Percentiles rank a stretch among this genome's conserved stretches.
These are phyloP conservation scores for Catotricha subobsoleta DNA, from an alignment of 2,888 invertebrate species.

Conservation along the genomic window DNA sequence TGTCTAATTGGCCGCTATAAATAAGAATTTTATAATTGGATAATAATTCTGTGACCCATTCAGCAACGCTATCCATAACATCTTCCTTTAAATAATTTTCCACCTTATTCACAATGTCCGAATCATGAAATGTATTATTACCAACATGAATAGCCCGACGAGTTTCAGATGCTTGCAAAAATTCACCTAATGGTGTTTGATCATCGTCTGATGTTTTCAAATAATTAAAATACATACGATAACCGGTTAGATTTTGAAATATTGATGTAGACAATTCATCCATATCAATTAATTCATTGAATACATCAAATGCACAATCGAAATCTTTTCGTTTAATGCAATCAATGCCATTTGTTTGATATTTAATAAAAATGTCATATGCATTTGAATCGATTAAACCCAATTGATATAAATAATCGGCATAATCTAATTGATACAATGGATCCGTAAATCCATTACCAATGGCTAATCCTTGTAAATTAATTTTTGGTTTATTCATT, in stretches of 20 bases:
- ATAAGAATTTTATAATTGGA: constrained; percentile 53
- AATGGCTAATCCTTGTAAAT: constrained; percentile 35
- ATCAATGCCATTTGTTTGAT: constrained; percentile 36
- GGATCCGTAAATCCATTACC: constrained; percentile 72
- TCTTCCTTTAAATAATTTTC: constrained; percentile 49
- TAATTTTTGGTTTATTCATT: constrained; percentile 18
- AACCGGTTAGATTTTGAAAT: constrained; percentile 59
- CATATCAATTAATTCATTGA: constrained; percentile 49
- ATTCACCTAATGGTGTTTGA: constrained; percentile 39
- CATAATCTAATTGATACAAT: constrained; percentile 53
- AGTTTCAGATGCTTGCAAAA: constrained; percentile 43
- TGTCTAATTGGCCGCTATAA: constrained; percentile 72
- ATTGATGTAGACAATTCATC: constrained; percentile 35
- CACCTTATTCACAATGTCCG: constrained; percentile 31
- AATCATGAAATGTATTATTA: constrained; percentile 42
- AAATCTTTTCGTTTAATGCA: constrained; percentile 42
- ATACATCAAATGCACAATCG: constrained; percentile 43
- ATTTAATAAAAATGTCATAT: constrained; percentile 31
- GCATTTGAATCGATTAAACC: constrained; percentile 35
- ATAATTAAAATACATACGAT: constrained; percentile 54
- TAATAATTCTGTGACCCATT: constrained; percentile 43
- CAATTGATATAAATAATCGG: constrained; percentile 61
- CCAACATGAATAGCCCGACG: constrained; percentile 64
- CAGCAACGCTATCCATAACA: constrained; percentile 56
- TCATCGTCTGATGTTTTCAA: constrained; percentile 42